A percentile compares a stretch with the other conserved stretches of the same genome.
These are phyloP conservation scores for Oncopeltus fasciatus DNA, from an alignment of 1,140 invertebrate species.

Conservation along the genomic window DNA sequence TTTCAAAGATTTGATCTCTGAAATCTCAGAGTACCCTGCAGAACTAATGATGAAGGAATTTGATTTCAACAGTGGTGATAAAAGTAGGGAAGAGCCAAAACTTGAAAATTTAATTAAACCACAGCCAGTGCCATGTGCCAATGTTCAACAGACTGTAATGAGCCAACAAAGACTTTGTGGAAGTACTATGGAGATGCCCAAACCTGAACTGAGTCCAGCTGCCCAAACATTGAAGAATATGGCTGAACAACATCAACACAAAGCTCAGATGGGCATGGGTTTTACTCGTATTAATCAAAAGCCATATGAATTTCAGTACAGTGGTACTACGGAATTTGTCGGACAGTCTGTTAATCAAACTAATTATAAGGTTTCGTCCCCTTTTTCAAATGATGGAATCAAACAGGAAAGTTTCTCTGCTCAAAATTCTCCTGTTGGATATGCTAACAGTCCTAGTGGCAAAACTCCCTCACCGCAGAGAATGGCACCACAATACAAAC, in stretches of 20 bases:
- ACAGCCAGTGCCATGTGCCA: background rate
- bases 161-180: background rate
- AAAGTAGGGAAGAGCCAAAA: constrained; percentile 27
- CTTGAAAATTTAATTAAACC: background rate
- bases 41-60: constrained; percentile 78
- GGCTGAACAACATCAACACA: constrained; percentile 90
- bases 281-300: constrained; percentile 25
- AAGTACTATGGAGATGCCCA: constrained; percentile 4
- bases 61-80: constrained; percentile 49
- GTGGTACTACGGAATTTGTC: constrained; percentile 17
- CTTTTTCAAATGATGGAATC: constrained; percentile 31
- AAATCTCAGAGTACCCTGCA: constrained; percentile 65
- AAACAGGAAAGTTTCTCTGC: constrained; percentile 31
- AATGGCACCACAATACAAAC: background rate
- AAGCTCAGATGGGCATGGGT: constrained; percentile 44
- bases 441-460: background rate
- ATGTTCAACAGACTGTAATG: background rate
- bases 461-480: background rate
- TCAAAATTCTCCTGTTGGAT: constrained; percentile 23
- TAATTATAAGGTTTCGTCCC: constrained; percentile 24
- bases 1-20: constrained; percentile 76
- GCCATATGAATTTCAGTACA: constrained; percentile 24
- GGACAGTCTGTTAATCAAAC: constrained; percentile 33
- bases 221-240: constrained; percentile 89
- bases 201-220: constrained; percentile 59